These are phyloP conservation scores for Fragum sueziense DNA, from an alignment of 2,888 invertebrate species.

Conservation along the genomic window DNA sequence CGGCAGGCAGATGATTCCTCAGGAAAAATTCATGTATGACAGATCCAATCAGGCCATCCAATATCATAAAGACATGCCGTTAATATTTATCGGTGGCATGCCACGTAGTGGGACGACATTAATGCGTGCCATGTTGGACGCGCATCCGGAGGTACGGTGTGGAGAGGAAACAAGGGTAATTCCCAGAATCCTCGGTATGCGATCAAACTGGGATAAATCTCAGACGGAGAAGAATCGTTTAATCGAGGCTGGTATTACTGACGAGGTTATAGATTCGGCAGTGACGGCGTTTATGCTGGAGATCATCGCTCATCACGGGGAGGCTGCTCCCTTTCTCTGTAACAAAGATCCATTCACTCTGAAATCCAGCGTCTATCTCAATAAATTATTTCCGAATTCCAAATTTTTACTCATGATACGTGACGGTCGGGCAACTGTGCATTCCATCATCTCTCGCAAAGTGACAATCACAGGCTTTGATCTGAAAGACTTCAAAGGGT, in stretches of 20 bases:
- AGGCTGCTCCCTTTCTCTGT: conserved; percentile 96
- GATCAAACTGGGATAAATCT: conserved; percentile 97
- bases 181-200: conserved; percentile 96
- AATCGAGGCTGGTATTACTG: conserved; percentile 86
- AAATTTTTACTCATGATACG: conserved; percentile 99
- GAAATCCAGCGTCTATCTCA: conserved; percentile 97
- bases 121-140: conserved; percentile 98
- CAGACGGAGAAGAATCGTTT: conserved; percentile 81
- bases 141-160: conserved; percentile 97
- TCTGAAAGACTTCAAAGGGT: conserved; percentile 94
- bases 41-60: conserved; percentile 66
- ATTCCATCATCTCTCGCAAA: conserved; percentile 98
- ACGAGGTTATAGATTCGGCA: conserved; percentile 96
- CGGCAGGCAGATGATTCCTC: conserved; percentile 71
- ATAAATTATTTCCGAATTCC: conserved; percentile 97
- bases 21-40: conserved; percentile 71
- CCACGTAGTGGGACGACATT: conserved; percentile 98
- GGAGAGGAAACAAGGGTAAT: conserved; percentile 98
- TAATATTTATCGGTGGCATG: conserved; percentile 92
- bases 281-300: conserved; percentile 98
- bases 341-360: conserved; percentile 99
- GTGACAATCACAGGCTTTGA: conserved; percentile 96
- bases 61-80: conserved; percentile 84
- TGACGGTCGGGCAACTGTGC: conserved; percentile 98
- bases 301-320: conserved; percentile 89